Base-by-base conservation (phyloP, 2,113 vertebrate species). In the Dicerorhinus sumatrensis region DNA sequence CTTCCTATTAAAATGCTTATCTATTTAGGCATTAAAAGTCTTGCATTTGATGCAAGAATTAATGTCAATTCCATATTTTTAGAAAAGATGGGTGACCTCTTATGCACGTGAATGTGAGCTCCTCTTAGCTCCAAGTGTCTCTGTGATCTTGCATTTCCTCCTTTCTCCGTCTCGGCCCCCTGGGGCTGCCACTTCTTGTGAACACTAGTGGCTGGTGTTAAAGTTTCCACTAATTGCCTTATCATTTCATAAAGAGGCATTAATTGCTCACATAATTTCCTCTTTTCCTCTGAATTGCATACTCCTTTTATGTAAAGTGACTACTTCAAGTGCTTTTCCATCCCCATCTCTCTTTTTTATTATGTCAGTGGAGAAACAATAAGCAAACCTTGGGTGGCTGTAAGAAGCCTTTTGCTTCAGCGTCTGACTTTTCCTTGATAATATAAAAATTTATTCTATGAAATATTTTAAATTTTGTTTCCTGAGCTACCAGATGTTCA, bases 231-330 rank as follows among this genome's bases (percentile, higher is more conserved):
- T 95, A 92, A 97, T 88, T 89, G 70, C 95, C 80, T 95, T 94
- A 94, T 94, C 93, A 89, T 95, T 96, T 96, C 90, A 89, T 91
- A 83, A 96, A 93, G 63, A 97, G 87, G 75, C 90, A 84, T 94
- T 97, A 93, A 98, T 92, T 97, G 95, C 90, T 96, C 58, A 29
- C 51, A 62, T 76, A 67, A 87, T 96, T 96, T 91, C 46, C 39
- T 29, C 58, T 54, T 97, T 95, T 95, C 67, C 42, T 97, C 89
- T 90, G 87, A 96, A 94, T 72, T 82, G 25, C 60, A 48, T 39
- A 36, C 79, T 94, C 79, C 79, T 93, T 91, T 92, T 94, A 65
- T 95, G 89, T 79, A 72, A 89, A 96, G 51, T 89, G 56, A 97
- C 89, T 93, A 23, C 73, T 95, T 93, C 48, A 69, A 39, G 46